These are phyloP conservation scores for Mesitornis unicolor DNA, from an alignment of 2,113 vertebrate genomes.

Conservation along the genomic window DNA sequence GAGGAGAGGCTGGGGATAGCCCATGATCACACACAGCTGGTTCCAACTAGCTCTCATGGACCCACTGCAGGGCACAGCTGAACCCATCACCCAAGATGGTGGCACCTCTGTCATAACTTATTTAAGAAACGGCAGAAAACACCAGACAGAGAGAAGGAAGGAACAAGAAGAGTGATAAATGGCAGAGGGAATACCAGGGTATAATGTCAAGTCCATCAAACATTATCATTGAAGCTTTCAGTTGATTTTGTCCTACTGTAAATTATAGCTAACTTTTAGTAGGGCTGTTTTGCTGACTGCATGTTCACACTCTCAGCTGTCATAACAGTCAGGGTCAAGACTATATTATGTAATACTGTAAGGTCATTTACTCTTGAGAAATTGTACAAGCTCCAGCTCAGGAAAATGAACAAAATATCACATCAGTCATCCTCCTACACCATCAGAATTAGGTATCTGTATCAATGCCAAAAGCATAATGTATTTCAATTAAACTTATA, in stretches of 20 bases:
- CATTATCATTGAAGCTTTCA: background rate
- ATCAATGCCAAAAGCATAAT: slow-evolving; percentile 24
- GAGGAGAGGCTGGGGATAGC: background rate
- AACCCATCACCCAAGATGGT: background rate
- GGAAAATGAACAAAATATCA: slow-evolving; percentile 15
- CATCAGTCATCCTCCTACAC: background rate
- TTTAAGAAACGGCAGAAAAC: background rate
- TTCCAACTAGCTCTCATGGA: fast-evolving
- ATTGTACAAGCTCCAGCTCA: background rate
- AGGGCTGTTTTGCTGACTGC: background rate
- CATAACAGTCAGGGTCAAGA: slow-evolving; percentile 2
- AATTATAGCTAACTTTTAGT: background rate
- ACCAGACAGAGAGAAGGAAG: background rate
- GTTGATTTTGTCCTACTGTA: background rate
- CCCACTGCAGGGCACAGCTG: fast-evolving
- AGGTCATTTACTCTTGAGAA: slow-evolving; percentile 14
- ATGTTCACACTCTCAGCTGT: background rate
- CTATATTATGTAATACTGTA: background rate
- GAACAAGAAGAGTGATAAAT: background rate
- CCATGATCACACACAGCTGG: fast-evolving
- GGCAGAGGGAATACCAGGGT: background rate
- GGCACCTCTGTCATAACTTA: background rate
- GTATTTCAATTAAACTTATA: slow-evolving; percentile 37
- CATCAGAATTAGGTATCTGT: slow-evolving; percentile 13
- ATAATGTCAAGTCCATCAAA: background rate